Evolutionary conservation across 2,888 invertebrate species (phyloP).

Genomic region (Papilio elwesi): DNA sequence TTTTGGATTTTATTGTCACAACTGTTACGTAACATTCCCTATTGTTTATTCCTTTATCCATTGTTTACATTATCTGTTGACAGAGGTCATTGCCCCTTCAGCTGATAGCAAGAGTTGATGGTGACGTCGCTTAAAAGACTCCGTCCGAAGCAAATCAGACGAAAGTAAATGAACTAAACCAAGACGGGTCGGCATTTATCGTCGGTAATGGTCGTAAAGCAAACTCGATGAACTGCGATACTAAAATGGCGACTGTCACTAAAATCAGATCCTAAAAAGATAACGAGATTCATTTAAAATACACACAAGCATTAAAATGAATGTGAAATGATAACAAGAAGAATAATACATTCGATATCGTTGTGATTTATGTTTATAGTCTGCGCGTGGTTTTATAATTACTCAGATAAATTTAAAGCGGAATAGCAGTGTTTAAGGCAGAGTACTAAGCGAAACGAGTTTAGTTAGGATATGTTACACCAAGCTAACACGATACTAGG

Average conservation of each 20-base stretch:
- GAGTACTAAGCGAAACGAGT: neutral
- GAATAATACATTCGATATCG: constrained; percentile 35
- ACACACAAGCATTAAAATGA: constrained; percentile 51
- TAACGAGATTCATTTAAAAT: constrained; percentile 48
- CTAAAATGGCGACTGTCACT: constrained; percentile 67
- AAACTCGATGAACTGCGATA: constrained; percentile 55
- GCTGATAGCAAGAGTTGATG: constrained; percentile 51
- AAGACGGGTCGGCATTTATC: constrained; percentile 70
- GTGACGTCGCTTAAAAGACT: constrained; percentile 51
- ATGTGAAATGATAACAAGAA: constrained; percentile 23
- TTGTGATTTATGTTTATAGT: constrained; percentile 45
- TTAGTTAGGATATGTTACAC: neutral
- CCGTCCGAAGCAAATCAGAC: constrained; percentile 52
- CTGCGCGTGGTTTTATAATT: constrained; percentile 29
- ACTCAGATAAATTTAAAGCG: constrained; percentile 28
- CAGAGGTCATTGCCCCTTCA: constrained; percentile 37
- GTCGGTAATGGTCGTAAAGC: constrained; percentile 65
- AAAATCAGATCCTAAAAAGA: constrained; percentile 62
- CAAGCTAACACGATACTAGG: too few species aligned
- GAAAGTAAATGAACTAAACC: constrained; percentile 68
- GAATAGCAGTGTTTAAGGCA: constrained; percentile 7
- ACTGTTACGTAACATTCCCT: constrained; percentile 14
- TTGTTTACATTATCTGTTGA: constrained; percentile 19
- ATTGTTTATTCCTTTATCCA: constrained; percentile 42
- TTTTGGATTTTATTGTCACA: constrained; percentile 43